Percentiles rank a stretch among this genome's conserved stretches.
Conservation (phyloP, 2,888 invertebrate species). For the Abrostola triplasia region DNA sequence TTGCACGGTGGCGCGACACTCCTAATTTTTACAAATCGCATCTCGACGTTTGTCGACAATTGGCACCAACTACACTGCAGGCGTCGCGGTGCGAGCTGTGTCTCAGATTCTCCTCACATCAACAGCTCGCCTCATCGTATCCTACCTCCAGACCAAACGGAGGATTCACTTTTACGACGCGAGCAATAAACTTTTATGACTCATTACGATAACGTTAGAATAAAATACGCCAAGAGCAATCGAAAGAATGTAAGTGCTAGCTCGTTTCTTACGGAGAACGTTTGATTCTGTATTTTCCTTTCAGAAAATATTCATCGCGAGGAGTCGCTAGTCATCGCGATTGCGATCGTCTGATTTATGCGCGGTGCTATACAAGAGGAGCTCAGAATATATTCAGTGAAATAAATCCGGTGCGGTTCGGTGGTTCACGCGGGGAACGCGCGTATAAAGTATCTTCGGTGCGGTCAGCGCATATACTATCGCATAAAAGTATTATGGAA, state of each 20-base stretch:
- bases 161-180: constrained; percentile 76
- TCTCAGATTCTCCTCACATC: constrained; percentile 60
- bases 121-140: constrained; percentile 62
- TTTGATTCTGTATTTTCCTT: constrained; percentile 60
- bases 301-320: constrained; percentile 68
- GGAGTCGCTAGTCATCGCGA: constrained; percentile 61
- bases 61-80: constrained; percentile 40
- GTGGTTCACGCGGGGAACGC: constrained; percentile 65
- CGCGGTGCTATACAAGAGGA: constrained; percentile 61
- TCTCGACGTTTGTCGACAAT: constrained; percentile 45
- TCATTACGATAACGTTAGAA: constrained; percentile 81
- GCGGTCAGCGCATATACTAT: constrained; percentile 70
- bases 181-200: constrained; percentile 79
- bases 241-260: constrained; percentile 69
- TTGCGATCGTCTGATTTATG: constrained; percentile 73
- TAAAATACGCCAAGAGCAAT: constrained; percentile 76
- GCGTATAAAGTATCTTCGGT: constrained; percentile 69
- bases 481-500: constrained; percentile 71
- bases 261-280: constrained; percentile 55
- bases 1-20: constrained; percentile 16
- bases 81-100: constrained; percentile 50
- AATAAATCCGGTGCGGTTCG: constrained; percentile 78
- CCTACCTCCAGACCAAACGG: constrained; percentile 65
- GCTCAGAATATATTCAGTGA: constrained; percentile 69
- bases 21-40: constrained; percentile 49